Base-by-base conservation (phyloP, 2,888 invertebrate genomes). In the Augochlorella aurata region DNA sequence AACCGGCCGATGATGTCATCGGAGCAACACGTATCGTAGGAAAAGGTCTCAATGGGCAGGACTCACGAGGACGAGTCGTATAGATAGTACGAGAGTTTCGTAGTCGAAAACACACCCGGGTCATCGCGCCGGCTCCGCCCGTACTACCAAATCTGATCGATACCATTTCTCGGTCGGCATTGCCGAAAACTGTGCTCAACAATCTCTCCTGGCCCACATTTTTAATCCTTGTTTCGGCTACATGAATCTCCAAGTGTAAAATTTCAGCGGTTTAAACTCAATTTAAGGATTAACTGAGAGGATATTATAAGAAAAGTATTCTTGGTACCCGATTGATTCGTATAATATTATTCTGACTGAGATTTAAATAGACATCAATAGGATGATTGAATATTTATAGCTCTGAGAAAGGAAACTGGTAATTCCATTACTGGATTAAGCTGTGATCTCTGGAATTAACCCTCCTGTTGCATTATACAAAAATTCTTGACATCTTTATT, bases 61-160 rank as follows among this genome's bases (percentile, higher is more conserved):
- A 29, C 44, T 71, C 44, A 47, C 61, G 75, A 61, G 77, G 69
- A 80, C 49, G 38, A 38, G 38, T 10, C 10, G 14, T 8, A 24
- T 8, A 12, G 77, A 73, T 79, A 76, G 69, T 75, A 74, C 49
- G 66, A 63, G 29, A 68, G 44, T 50, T 18, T 18, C 44, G 50
- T 18, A 24, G 58, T 79, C 66, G 71, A 81, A 85, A 79, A 66
- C 75, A 73, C 67, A 58, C 21, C 61, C 73, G 29, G 73, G 72
- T 69, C 79, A 66, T 75, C 79, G 83, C 83, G 79, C 83, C 83
- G 83, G 75, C 83, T 83, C 83, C 83, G 65, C 83, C 83, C 83
- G 67, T 72, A 29, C 45, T 54, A 24, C 45, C 54, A 47, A 70
- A 76, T 38, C 82, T 75, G 73, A 71, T 58, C 83, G 83, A 84